phyloP scores from a whole-genome alignment of 2,888 invertebrate species.

The Ernsta delagoae region DNA sequence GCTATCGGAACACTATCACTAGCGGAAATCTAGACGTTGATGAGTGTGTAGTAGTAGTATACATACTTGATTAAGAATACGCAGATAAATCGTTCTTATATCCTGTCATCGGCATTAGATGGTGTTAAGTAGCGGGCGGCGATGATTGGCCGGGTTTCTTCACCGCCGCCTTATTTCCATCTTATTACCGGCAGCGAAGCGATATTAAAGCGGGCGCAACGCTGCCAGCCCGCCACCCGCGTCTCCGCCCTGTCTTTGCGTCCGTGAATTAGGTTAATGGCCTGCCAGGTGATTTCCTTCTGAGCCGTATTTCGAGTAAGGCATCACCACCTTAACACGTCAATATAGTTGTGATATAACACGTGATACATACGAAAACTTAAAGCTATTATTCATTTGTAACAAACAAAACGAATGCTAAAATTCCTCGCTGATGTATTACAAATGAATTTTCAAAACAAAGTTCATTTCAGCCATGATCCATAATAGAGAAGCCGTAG shows the following conservation, averaged over 20 bases:
- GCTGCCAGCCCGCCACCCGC: constrained; percentile 59
- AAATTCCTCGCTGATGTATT: constrained; percentile 6
- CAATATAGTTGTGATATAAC: constrained; percentile 66
- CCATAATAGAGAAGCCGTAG: constrained; percentile 51
- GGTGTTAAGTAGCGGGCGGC: constrained; percentile 73
- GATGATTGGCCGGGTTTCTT: constrained; percentile 80
- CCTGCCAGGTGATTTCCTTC: constrained; percentile 84
- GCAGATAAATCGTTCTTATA: constrained; percentile 22
- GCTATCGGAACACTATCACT: no score
- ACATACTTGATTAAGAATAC: constrained; percentile 7
- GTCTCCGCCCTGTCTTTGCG: constrained; percentile 82
- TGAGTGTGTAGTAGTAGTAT: no score
- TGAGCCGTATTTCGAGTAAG: constrained; percentile 77
- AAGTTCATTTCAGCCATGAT: constrained; percentile 55
- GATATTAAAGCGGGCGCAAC: constrained; percentile 79
- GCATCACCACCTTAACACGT: constrained; percentile 72
- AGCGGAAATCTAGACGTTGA: no score
- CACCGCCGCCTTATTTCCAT: constrained; percentile 81
- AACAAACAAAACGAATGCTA: constrained; percentile 31
- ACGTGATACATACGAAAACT: constrained; percentile 54
- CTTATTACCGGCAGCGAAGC: constrained; percentile 81
- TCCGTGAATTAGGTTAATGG: constrained; percentile 85
- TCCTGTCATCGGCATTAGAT: constrained; percentile 29
- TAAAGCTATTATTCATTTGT: constrained; percentile 48
- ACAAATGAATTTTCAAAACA: constrained; percentile 38